Percentiles rank a stretch among this genome's conserved stretches.
These are phyloP conservation scores for Drosophila chauvacae DNA, from an alignment of 1,140 invertebrate species.

Conservation along the genomic window DNA sequence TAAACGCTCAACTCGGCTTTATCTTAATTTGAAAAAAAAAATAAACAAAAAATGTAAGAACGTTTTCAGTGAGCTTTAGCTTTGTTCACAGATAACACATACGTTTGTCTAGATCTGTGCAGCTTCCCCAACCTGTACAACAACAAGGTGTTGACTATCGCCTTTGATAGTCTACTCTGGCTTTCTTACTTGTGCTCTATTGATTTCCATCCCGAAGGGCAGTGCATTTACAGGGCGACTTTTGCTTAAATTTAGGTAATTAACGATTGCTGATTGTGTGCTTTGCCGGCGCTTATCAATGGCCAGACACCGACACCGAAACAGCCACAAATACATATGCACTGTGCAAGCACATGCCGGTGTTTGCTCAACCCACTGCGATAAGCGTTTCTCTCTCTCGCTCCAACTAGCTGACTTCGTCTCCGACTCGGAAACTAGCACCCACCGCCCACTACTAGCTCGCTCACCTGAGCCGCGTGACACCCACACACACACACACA, in stretches of 20 bases:
- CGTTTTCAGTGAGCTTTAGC: no score
- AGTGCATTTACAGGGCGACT: slow-evolving; percentile 22
- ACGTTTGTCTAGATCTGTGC: background rate
- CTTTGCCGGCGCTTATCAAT: slow-evolving; percentile 56
- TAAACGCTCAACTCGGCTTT: slow-evolving; percentile 1
- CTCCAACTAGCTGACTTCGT: slow-evolving; percentile 22
- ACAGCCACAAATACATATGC: slow-evolving; percentile 24
- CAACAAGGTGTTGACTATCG: background rate
- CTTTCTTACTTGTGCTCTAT: background rate
- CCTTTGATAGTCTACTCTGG: background rate
- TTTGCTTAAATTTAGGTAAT: slow-evolving; percentile 57
- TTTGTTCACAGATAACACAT: background rate
- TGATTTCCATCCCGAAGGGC: background rate
- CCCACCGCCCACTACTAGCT: slow-evolving; percentile 2
- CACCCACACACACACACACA: slow-evolving; percentile 11
- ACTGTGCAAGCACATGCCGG: slow-evolving; percentile 1
- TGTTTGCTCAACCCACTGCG: slow-evolving; percentile 70
- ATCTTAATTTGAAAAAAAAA: background rate
- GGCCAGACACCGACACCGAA: slow-evolving; percentile 26
- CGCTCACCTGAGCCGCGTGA: slow-evolving; percentile 52
- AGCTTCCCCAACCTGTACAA: background rate
- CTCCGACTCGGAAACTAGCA: slow-evolving; percentile 4
- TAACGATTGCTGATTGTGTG: slow-evolving; percentile 62
- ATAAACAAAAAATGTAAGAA: background rate
- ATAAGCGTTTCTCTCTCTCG: slow-evolving; percentile 51